Evolutionary conservation across 2,797 vertebrate species (phyloP).

Genomic region (Tadarida brasiliensis): DNA sequence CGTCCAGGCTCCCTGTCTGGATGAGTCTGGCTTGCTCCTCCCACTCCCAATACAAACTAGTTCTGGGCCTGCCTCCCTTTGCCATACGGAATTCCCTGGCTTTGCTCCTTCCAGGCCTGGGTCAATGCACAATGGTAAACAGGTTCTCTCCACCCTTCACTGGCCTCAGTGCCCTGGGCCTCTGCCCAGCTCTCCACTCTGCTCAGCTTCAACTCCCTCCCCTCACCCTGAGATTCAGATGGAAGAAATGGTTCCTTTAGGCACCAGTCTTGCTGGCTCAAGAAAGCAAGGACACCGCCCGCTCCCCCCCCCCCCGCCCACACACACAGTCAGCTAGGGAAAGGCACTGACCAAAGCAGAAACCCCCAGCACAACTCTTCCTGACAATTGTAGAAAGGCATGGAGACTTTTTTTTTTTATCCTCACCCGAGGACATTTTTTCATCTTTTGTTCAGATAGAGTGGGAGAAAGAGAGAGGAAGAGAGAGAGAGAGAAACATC

Average conservation of each 20-base stretch:
- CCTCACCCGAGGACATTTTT: too few relatives aligned
- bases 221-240: slow-evolving; percentile 23
- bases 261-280: slow-evolving; percentile 34
- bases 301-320: not conserved
- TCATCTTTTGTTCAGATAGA: too few relatives aligned
- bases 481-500: too few relatives aligned
- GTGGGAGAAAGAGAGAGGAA: too few relatives aligned
- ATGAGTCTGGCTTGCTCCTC: slow-evolving; percentile 48
- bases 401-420: slow-evolving; percentile 39
- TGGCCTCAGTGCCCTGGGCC: slow-evolving; percentile 73
- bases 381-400: not conserved
- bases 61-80: slow-evolving; percentile 62
- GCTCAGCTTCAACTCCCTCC: slow-evolving; percentile 21
- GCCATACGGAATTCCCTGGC: slow-evolving; percentile 74
- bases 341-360: slow-evolving; percentile 18
- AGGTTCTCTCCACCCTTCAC: slow-evolving; percentile 79
- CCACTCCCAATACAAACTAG: not conserved
- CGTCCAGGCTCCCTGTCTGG: not conserved
- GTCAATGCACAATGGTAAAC: slow-evolving; percentile 79
- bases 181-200: slow-evolving; percentile 73
- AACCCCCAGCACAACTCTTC: not conserved
- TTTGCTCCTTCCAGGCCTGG: slow-evolving; percentile 70
- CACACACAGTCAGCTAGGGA: not conserved
- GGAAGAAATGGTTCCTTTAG: slow-evolving; percentile 63
- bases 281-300: slow-evolving; percentile 41